Percentiles rank a stretch among this genome's conserved stretches.
Evolutionary conservation across 1,140 invertebrate genomes (phyloP).

Genomic region (Zophobas atratus): DNA sequence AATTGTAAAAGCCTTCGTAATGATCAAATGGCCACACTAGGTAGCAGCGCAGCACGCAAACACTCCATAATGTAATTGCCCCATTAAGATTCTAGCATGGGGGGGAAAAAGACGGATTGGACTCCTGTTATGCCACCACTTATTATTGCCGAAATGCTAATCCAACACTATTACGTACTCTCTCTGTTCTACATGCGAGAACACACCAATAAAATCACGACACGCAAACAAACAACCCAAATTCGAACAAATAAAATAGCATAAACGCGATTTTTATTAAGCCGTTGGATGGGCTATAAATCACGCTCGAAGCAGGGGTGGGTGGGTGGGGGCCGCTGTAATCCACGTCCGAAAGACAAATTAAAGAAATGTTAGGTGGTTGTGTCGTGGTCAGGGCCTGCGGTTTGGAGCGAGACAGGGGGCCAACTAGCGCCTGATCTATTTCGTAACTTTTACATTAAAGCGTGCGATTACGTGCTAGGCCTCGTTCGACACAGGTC

Average conservation of each 20-base stretch:
- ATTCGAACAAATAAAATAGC: background rate
- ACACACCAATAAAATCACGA: conserved; percentile 1
- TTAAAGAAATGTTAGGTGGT: background rate
- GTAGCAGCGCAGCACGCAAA: conserved; percentile 57
- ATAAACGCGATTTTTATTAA: conserved; percentile 29
- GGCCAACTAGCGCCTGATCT: too few relatives aligned
- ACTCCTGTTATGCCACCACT: conserved; percentile 41
- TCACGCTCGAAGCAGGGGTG: background rate
- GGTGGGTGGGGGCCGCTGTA: background rate
- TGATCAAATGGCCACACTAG: conserved; percentile 56
- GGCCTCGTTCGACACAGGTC: too few relatives aligned
- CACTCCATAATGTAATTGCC: conserved; percentile 60
- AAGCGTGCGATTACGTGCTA: too few relatives aligned
- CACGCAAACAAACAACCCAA: conserved; percentile 18
- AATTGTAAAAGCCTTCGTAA: conserved; percentile 57
- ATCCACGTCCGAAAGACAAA: background rate
- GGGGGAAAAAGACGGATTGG: conserved; percentile 43
- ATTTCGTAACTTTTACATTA: too few relatives aligned
- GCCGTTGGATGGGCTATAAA: background rate
- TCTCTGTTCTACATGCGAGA: conserved; percentile 1
- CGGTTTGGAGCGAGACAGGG: too few relatives aligned
- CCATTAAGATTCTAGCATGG: conserved; percentile 55
- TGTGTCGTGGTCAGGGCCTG: too few relatives aligned
- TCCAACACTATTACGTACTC: conserved; percentile 44
- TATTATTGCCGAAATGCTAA: conserved; percentile 50